Percentiles rank a stretch among this genome's conserved stretches.
Evolutionary conservation across 2,888 invertebrate species (phyloP).

Genomic region (Drosophila lutescens): DNA sequence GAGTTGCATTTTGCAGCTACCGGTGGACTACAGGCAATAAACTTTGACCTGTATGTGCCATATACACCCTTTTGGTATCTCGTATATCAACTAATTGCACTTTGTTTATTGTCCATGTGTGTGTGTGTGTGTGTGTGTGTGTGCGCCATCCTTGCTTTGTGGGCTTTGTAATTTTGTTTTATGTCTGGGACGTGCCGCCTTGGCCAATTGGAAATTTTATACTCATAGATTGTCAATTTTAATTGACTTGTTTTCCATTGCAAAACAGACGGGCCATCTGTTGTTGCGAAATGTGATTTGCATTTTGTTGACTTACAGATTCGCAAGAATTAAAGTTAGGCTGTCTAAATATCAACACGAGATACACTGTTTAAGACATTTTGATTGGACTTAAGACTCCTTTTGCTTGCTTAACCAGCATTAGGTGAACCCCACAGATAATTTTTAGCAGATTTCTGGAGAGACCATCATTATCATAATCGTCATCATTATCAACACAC

Average conservation of each 20-base stretch:
- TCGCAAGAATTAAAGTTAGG: conserved; percentile 12
- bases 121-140: conserved; percentile 15
- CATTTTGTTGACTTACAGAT: conserved; percentile 33
- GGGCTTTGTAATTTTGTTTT: conserved; percentile 38
- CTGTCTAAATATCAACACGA: conserved; percentile 24
- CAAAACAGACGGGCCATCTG: conserved; percentile 12
- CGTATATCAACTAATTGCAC: conserved; percentile 52
- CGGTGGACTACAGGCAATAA: conserved; percentile 22
- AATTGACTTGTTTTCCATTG: conserved; percentile 41
- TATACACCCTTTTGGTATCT: conserved; percentile 25
- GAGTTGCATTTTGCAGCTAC: conserved; percentile 43
- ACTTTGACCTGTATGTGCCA: conserved; percentile 38
- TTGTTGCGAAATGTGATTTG: conserved; percentile 28
- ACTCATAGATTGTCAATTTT: conserved; percentile 43
- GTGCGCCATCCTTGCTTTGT: conserved; percentile 17
- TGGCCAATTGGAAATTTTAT: conserved; percentile 36
- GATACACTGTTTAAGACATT: conserved; percentile 5
- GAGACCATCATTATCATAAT: too few relatives aligned
- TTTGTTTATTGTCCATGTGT: conserved; percentile 35
- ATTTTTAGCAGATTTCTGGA: too few relatives aligned
- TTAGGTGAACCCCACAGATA: background rate
- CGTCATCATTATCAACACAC: too few relatives aligned
- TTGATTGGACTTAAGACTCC: conserved; percentile 16
- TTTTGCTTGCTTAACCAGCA: conserved; percentile 17
- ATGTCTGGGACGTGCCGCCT: conserved; percentile 30